Evolutionary conservation across 2,797 vertebrate species (phyloP), one percentile per base, ranked within the genome.

Genomic region (Petrocephalus sullivani): DNA sequence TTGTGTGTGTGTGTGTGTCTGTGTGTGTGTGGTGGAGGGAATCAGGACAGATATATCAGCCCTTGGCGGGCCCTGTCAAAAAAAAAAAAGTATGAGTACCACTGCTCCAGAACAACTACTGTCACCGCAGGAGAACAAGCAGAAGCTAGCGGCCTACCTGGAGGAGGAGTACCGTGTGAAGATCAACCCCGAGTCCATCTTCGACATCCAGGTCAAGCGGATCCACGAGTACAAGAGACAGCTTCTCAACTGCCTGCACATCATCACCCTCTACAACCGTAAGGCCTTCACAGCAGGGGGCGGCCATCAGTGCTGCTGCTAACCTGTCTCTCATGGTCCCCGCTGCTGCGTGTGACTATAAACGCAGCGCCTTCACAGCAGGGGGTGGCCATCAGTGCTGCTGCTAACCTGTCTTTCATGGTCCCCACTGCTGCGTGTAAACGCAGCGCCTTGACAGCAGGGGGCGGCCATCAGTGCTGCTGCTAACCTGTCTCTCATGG

Each of bases 181-280:
- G 90, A 95, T 97, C 92, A 97, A 97, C 78, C 94, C 96, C 0
- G 92, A 92, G 0, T 97, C 97, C 89, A 95, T 97, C 93, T 97
- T 97, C 0, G 96, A 97, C 0, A 95, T 97, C 87, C 97, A 97
- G 0, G 96, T 97, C 89, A 97, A 97, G 93, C 93, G 97, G 90
- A 97, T 97, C 92, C 97, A 97, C 0, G 96, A 97, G 90, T 97
- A 97, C 90, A 97, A 97, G 92, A 93, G 97, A 87, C 97, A 97
- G 9, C 93, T 97, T 61, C 95, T 97, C 64, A 97, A 97, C 92
- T 96, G 96, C 91, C 94, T 97, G 82, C 96, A 97, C 0, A 88
- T 96, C 4, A 91, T 97, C 94, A 96, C 96, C 2, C 93, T 96
- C 82, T 97, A 97, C 89, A 97, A 97, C 93, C 93, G 96, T 97